phyloP scores from a whole-genome alignment of 2,113 vertebrate genomes.

The Anthoscopus minutus region DNA sequence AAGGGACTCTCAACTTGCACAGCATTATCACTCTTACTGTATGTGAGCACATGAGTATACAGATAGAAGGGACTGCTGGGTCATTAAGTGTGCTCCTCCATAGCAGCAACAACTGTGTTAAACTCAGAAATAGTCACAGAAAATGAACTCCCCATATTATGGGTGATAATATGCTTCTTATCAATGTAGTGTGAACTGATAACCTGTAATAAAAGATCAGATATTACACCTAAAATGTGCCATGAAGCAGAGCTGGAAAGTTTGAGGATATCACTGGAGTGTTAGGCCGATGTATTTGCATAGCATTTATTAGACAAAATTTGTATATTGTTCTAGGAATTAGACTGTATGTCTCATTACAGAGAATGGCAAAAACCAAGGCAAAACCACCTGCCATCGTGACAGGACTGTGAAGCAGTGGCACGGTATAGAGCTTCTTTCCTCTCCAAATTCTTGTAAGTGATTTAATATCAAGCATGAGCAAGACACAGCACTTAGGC shows the following conservation, averaged over 20 bases:
- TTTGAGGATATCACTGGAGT: not conserved
- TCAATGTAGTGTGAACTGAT: not conserved
- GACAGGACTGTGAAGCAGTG: accelerated
- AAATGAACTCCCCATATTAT: not conserved
- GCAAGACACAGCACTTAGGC: not conserved
- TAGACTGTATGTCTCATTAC: not conserved
- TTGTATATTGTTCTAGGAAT: not conserved
- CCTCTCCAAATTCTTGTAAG: not conserved
- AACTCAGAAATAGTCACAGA: not conserved
- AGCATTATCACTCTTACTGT: not conserved
- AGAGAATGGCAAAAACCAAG: not conserved
- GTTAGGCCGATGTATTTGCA: not conserved
- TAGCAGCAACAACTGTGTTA: not conserved
- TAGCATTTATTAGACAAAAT: not conserved
- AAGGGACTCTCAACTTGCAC: not conserved
- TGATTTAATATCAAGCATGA: not conserved
- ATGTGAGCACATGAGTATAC: not conserved
- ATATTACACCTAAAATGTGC: not conserved
- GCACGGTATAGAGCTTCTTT: not conserved
- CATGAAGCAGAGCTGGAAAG: not conserved
- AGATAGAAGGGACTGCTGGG: not conserved
- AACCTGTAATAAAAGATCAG: not conserved
- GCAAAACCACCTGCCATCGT: not conserved
- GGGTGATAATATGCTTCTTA: not conserved
- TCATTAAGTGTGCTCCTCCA: not conserved